Conservation (phyloP, 2,797 vertebrate genomes). For the Gymnodraco acuticeps region DNA sequence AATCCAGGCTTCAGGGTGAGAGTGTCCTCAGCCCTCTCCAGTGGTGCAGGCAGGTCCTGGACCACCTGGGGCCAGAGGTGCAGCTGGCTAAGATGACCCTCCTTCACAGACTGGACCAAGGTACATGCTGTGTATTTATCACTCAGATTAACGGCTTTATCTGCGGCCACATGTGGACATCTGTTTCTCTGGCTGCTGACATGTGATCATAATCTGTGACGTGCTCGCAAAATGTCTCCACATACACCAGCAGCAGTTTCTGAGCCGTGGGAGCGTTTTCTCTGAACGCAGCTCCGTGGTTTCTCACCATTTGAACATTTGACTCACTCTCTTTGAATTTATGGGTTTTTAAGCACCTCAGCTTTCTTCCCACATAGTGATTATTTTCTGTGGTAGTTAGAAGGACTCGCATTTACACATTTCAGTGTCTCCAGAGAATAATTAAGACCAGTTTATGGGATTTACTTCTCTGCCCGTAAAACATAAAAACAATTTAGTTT, state of each 20-base stretch:
- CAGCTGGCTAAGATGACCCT: constrained; percentile 94
- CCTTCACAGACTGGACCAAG: constrained; percentile 96
- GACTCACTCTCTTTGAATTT: constrained; percentile 35
- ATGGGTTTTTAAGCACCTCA: constrained; percentile 36
- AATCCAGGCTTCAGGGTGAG: constrained; percentile 82
- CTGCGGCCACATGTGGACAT: constrained; percentile 50
- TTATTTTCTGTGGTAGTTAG: constrained; percentile 35
- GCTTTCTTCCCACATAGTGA: constrained; percentile 38
- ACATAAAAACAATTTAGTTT: constrained; percentile 13
- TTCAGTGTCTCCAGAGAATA: constrained; percentile 29
- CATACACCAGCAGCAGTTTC: constrained; percentile 22
- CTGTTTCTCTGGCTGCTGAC: constrained; percentile 42
- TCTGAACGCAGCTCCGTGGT: constrained; percentile 5
- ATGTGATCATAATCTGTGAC: constrained; percentile 60
- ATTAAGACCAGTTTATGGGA: constrained; percentile 40
- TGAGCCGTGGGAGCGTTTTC: constrained; percentile 43
- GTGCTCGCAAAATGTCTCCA: constrained; percentile 33
- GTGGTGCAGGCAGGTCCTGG: constrained; percentile 96
- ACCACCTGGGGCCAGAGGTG: constrained; percentile 94
- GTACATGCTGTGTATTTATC: constrained; percentile 85
- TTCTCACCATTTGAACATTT: constrained; percentile 13
- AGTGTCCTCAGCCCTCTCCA: constrained; percentile 89
- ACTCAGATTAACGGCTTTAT: constrained; percentile 47
- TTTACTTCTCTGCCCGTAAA: constrained; percentile 13
- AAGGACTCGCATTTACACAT: constrained; percentile 30